Base-by-base conservation (phyloP, 2,888 invertebrate species). In the Meandrusa payeni region DNA sequence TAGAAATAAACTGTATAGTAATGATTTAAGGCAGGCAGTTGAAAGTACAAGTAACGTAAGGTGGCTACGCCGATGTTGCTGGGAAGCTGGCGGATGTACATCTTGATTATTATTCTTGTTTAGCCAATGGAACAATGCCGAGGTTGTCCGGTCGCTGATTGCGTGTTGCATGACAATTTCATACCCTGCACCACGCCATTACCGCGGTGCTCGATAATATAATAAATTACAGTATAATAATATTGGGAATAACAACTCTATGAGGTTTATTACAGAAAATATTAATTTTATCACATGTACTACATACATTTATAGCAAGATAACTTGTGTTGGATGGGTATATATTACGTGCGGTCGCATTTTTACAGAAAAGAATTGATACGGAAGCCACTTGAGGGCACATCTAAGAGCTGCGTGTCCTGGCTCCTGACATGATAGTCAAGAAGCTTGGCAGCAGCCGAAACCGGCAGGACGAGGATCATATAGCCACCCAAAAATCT, bases 101-200 rank as follows among this genome's bases (percentile, higher is more conserved):
- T 67, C 61, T 59, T 55, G 56, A 60, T 64, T 59, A 64, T 63
- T 64, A 65, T 68, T 66, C 64, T 64, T 59, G 63, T 55, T 61
- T 62, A 65, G 52, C 59, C 61, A 64, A 54, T 59, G 64, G 63
- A 65, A 67, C 65, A 61, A 69, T 65, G 63, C 63, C 66, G 63
- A 64, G 64, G 69, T 50, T 63, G 61, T 58, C 62, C 58, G 59
- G 64, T 52, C 57, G 51, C 46, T 47, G 55, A 47, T 65, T 61
- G 66, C 69, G 62, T 65, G 67, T 43, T 55, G 65, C 60, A 63
- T 65, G 59, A 58, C 60, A 64, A 61, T 62, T 52, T 60, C 55
- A 49, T 51, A 50, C 52, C 47, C 39, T 27, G 40, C 42, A 43
- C 28, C 34, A 46, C 28, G 37, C 47, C 43, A 53, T 31, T 42